phyloP scores from a whole-genome alignment of 2,888 invertebrate species.

The Pachydiplax longipennis region DNA sequence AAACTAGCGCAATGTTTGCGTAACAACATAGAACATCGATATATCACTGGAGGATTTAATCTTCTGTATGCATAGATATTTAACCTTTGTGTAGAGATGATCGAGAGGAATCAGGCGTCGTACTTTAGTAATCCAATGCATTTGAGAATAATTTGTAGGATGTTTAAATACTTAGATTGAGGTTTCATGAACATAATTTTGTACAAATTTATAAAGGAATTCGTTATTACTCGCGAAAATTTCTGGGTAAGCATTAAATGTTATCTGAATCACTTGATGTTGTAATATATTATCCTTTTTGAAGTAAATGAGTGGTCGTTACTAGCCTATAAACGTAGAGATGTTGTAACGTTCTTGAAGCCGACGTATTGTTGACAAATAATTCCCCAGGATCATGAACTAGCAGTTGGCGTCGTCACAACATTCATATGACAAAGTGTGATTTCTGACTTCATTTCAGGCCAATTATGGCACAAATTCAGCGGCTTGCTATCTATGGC shows the following conservation, averaged over 20 bases:
- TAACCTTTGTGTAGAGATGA: not conserved
- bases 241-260: not conserved
- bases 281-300: not conserved
- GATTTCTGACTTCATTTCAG: not conserved
- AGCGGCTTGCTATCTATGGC: slow-evolving; percentile 75
- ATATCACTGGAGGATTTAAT: not conserved
- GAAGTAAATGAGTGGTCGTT: not conserved
- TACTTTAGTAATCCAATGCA: slow-evolving; percentile 23
- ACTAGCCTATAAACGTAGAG: too few relatives aligned
- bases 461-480: slow-evolving; percentile 73
- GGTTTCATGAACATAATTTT: not conserved
- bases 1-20: not conserved
- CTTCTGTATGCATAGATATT: not conserved
- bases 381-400: too few relatives aligned
- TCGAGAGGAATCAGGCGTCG: slow-evolving; percentile 29
- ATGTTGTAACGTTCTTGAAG: not conserved
- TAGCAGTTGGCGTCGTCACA: not conserved
- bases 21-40: not conserved
- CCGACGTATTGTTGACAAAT: not conserved
- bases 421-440: not conserved
- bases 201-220: not conserved
- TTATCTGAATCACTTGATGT: not conserved
- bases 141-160: slow-evolving; percentile 27
- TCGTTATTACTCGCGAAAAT: not conserved
- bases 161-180: slow-evolving; percentile 31